phyloP scores from a whole-genome alignment of 2,888 invertebrate genomes.

The Leucophenga maculata region DNA sequence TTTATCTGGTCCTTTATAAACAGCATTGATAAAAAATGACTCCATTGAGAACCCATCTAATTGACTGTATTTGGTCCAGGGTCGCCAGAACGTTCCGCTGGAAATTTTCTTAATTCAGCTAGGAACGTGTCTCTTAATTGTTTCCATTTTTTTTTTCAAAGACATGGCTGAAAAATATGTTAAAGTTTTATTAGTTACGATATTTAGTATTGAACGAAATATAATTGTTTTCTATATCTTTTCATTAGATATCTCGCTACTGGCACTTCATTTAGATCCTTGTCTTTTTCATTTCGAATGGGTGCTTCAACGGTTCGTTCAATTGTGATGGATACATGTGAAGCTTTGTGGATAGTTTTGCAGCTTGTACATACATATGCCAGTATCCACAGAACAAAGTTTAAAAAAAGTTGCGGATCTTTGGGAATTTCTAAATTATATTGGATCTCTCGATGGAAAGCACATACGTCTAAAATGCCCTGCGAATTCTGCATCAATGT shows the following conservation, averaged over 20 bases:
- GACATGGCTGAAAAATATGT: conserved; percentile 20
- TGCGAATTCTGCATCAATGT: too few relatives aligned
- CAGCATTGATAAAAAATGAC: too few relatives aligned
- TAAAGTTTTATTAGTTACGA: conserved; percentile 8
- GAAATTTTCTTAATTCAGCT: too few relatives aligned
- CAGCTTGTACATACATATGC: conserved; percentile 37
- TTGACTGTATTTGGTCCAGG: neutral
- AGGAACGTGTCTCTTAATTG: too few relatives aligned
- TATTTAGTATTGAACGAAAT: neutral
- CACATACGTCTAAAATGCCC: conserved; percentile 54
- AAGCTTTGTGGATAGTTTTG: conserved; percentile 35
- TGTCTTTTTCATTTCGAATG: conserved; percentile 35
- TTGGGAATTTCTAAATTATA: conserved; percentile 47
- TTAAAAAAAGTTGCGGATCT: conserved; percentile 28
- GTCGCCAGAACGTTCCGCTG: too few relatives aligned
- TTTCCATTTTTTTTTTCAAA: conserved; percentile 32
- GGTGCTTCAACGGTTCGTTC: conserved; percentile 38
- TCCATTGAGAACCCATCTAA: too few relatives aligned
- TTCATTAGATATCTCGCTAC: conserved; percentile 28
- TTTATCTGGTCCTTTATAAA: too few relatives aligned
- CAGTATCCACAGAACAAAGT: conserved; percentile 33
- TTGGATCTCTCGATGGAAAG: conserved; percentile 58
- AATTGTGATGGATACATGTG: conserved; percentile 27
- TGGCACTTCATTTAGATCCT: conserved; percentile 32
- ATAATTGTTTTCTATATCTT: conserved; percentile 12